Percentiles rank a stretch among this genome's conserved stretches.
phyloP scores from a whole-genome alignment of 2,888 invertebrate genomes.

The Acrocyrtus sp. region DNA sequence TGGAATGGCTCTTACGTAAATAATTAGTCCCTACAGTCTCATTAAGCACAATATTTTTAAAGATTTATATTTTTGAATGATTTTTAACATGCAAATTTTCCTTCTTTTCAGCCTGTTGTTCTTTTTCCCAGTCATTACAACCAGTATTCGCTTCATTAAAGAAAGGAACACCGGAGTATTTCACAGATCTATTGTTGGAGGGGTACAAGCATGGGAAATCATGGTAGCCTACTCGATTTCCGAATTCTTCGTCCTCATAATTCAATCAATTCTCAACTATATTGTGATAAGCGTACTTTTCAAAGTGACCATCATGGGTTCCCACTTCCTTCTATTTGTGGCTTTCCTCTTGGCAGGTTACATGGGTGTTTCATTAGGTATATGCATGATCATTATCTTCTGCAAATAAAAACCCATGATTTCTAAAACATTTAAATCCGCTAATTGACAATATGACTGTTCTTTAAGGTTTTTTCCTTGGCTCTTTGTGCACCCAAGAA shows the following conservation, averaged over 20 bases:
- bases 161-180: conserved; percentile 52
- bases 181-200: conserved; percentile 67
- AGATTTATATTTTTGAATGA: neutral
- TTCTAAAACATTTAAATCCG: neutral
- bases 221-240: conserved; percentile 41
- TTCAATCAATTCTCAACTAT: conserved; percentile 26
- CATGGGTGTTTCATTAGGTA: conserved; percentile 43
- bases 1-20: conserved; percentile 75
- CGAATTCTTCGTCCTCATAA: conserved; percentile 30
- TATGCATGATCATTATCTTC: neutral
- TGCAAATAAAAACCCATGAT: neutral
- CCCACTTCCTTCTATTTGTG: conserved; percentile 1
- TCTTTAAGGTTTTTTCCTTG: conserved; percentile 82
- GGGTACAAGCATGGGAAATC: conserved; percentile 40
- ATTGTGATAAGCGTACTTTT: conserved; percentile 23
- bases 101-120: conserved; percentile 30
- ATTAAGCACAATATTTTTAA: neutral
- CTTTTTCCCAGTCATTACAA: conserved; percentile 44
- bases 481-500: conserved; percentile 89
- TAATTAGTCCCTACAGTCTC: neutral
- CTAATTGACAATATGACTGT: neutral
- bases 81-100: too few relatives aligned
- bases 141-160: conserved; percentile 43
- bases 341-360: conserved; percentile 35
- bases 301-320: conserved; percentile 26